Evolutionary conservation across 2,113 vertebrate species (phyloP), one percentile per base, ranked within the genome.

Genomic region (Caretta caretta): DNA sequence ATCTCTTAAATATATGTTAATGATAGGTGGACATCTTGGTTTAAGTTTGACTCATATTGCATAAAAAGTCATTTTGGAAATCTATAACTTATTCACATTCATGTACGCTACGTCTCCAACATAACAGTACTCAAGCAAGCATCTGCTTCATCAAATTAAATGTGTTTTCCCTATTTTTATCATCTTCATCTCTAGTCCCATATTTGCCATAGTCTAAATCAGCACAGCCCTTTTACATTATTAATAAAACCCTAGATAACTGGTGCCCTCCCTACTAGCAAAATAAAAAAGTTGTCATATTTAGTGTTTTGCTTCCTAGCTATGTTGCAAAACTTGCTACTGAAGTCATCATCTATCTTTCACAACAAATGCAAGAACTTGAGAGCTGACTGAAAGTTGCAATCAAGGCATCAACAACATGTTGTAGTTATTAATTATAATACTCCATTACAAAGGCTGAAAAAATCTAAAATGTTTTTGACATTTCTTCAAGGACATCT

Each of bases 401-500:
- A 35, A 62, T 83, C 29, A 35, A 19, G 27, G 31, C 89, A 75
- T 87, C n/a, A 54, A 1, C 35, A 72, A 76, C 27, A 10, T 35
- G 87, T 35, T 46, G 9, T 49, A 27, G 16, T 20, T 86, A 56
- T 62, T 93, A 90, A 35, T 9, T 92, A 83, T 11, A 49, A 3
- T 56, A 5, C 3, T 11, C 6, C 78, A 2, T 82, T 80, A 69
- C 3, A 86, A 90, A 94, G 35, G 50, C 76, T 59, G 22, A 4
- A 56, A 49, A 72, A 1, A 2, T 50, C 76, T 82, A 90, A 93
- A 24, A 84, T 6, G 29, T 87, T 95, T 90, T 85, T 94, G n/a
- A 83, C 35, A 59, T 92, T 89, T 97, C 25, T 80, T 88, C 59
- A 93, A 97, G 86, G 54, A 19, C 89, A 94, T 35, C 20, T 97